Percentiles rank a stretch among this genome's conserved stretches.
Conservation (phyloP, 2,888 invertebrate genomes). For the Chrysolina oricalcia region DNA sequence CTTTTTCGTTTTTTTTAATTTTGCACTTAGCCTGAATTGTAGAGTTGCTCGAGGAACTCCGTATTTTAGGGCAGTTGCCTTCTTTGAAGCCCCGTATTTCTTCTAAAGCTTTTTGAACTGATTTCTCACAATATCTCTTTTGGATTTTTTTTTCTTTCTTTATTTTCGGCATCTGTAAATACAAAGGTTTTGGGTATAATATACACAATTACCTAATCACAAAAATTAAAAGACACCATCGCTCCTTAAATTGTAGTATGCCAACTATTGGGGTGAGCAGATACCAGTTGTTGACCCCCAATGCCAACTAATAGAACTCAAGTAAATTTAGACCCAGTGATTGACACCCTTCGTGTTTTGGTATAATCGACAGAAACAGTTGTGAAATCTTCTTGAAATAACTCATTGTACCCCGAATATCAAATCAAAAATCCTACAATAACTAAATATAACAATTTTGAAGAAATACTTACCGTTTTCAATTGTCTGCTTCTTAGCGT, state of each 20-base stretch:
- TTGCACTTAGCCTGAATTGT: constrained; percentile 26
- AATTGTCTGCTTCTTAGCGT: not conserved
- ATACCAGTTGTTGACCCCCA: not conserved
- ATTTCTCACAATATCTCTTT: not conserved
- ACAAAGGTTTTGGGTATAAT: not conserved
- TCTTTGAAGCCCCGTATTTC: not conserved
- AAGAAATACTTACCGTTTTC: not conserved
- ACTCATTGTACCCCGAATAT: not conserved
- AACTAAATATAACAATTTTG: not conserved
- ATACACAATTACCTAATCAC: not conserved
- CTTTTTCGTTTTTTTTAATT: constrained; percentile 26
- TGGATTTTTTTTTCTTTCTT: not conserved
- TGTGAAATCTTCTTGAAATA: not conserved
- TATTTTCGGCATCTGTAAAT: not conserved
- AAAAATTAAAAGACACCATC: not conserved
- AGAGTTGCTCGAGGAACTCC: constrained; percentile 18
- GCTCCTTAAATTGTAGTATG: not conserved
- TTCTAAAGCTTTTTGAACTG: not conserved
- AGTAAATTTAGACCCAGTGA: not conserved
- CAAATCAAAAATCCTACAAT: not conserved
- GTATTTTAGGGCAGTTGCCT: constrained; percentile 17
- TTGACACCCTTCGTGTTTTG: not conserved
- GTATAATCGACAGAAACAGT: not conserved
- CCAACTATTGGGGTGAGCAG: not conserved
- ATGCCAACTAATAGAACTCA: not conserved